These are phyloP conservation scores for Ptyas mucosa DNA, from an alignment of 2,113 vertebrate genomes.

Conservation along the genomic window DNA sequence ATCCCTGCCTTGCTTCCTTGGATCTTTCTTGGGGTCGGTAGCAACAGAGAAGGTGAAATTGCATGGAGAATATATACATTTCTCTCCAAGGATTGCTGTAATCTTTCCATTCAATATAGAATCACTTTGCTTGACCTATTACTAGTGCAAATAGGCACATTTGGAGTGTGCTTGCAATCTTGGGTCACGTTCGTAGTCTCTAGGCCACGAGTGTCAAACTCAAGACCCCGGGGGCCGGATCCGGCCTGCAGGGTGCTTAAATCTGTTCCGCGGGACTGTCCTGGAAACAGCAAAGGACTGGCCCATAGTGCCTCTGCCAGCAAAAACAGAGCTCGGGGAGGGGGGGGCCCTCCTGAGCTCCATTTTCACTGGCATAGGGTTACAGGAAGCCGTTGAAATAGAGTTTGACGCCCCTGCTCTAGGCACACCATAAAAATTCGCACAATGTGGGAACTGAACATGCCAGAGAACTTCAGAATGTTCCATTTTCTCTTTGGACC, in stretches of 20 bases:
- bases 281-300: no score
- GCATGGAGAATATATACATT: neutral
- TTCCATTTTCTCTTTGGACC: neutral
- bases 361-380: no score
- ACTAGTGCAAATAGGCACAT: neutral
- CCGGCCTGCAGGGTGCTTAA: no score
- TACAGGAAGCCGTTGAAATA: no score
- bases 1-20: neutral
- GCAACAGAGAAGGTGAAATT: neutral
- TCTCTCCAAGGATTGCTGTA: neutral
- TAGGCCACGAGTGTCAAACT: no score
- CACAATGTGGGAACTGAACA: neutral
- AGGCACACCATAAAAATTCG: neutral
- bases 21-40: neutral
- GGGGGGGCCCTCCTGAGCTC: no score
- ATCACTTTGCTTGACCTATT: neutral
- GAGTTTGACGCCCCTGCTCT: no score
- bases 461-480: neutral
- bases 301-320: no score
- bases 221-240: no score
- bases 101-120: neutral
- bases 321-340: no score
- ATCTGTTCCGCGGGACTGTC: no score
- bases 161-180: neutral
- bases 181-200: neutral